Conservation (phyloP, 2,888 invertebrate genomes). For the Perdita meconis region DNA sequence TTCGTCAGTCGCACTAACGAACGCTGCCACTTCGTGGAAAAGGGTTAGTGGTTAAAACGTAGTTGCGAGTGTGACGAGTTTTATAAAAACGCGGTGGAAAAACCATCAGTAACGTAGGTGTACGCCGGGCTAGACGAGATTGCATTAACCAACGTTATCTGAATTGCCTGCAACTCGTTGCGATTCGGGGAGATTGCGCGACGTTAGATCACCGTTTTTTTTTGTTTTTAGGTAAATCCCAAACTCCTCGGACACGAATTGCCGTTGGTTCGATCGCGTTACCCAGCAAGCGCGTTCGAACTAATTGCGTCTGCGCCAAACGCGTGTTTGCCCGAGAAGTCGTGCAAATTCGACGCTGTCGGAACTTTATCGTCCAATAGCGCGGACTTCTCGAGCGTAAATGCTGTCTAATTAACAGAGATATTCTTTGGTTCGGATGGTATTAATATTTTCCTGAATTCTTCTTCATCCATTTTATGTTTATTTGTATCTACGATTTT, state of each 20-base stretch:
- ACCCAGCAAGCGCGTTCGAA: not conserved
- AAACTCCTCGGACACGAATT: not conserved
- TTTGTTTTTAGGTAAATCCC: not conserved
- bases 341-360: constrained; percentile 19
- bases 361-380: constrained; percentile 1
- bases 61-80: not conserved
- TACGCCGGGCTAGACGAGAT: constrained; percentile 5
- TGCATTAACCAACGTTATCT: constrained; percentile 39
- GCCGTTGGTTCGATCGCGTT: not conserved
- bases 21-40: not conserved
- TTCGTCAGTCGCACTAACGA: constrained; percentile 15
- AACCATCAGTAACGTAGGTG: constrained; percentile 10
- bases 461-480: too few relatives aligned
- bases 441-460: too few relatives aligned
- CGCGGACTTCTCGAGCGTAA: not conserved
- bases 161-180: constrained; percentile 39
- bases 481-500: too few relatives aligned
- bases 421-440: too few relatives aligned
- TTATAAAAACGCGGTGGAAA: constrained; percentile 24
- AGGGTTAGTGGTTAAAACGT: not conserved
- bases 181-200: not conserved
- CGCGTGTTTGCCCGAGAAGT: not conserved
- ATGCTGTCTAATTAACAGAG: not conserved
- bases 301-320: not conserved
- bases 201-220: not conserved